Base-by-base conservation (phyloP, 1,140 invertebrate genomes). In the Orchesella cincta region DNA sequence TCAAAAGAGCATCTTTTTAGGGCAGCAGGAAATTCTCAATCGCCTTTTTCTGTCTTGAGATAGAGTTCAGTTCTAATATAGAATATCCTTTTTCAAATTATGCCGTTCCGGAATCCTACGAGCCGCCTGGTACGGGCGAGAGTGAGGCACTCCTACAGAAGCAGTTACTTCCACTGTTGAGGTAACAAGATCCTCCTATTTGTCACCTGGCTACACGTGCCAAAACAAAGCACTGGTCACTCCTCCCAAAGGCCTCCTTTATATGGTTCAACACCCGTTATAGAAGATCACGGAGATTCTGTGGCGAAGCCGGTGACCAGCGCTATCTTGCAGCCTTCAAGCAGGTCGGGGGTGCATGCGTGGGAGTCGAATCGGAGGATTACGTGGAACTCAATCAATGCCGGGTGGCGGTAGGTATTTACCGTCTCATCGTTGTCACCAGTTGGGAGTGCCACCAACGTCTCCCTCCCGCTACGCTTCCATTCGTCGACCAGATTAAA, bases 31-130 rank as follows among this genome's bases (percentile, higher is more conserved):
- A 12, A 46, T 46, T 46, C 20, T 46, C n/a, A n/a, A n/a, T n/a
- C n/a, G n/a, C n/a, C n/a, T n/a, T n/a, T 46, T 46, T 46, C 20
- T 46, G 39, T 8, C 39, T 46, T n/a, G n/a, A n/a, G n/a, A n/a
- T n/a, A n/a, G n/a, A n/a, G 39, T 8, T 46, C 29, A 31, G 5
- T 67, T 23, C 3, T n/a, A n/a, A 31, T 33, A 31, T 67, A 26
- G 26, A 57, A 57, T 57, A 16, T 67, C 62, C 62, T 29, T 31
- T 67, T 33, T 33, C 62, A 29, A 67, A 67, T 31, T 80, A 80
- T 78, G 79, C 81, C 35, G 81, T 82, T 14, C 81, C 81, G 16
- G 81, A 82, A 1, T 76, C 78, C 5, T 80, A 77, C 73, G 70
- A 74, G 8, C 62, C n/a, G n/a, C 70, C 70, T 64, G 78, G 33